phyloP scores from a whole-genome alignment of 2,113 vertebrate species.

The Pluvianellus socialis region DNA sequence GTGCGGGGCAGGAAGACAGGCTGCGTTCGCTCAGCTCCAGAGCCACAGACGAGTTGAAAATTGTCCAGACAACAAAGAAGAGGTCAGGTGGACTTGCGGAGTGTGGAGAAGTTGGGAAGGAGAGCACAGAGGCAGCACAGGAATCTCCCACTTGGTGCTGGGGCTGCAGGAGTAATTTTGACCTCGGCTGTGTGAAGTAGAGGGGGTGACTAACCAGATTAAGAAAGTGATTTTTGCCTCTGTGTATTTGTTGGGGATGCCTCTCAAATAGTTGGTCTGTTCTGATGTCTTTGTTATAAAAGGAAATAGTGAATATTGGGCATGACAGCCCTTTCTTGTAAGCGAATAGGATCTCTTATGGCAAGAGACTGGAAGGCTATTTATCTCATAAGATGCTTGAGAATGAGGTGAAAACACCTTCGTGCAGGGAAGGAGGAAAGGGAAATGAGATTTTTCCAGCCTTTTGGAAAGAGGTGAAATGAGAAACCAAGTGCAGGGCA shows the following conservation, averaged over 20 bases:
- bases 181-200: background rate
- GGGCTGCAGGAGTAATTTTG: background rate
- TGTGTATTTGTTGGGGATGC: background rate
- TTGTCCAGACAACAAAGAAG: background rate
- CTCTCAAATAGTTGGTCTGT: background rate
- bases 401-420: background rate
- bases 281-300: background rate
- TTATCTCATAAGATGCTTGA: background rate
- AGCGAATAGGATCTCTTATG: background rate
- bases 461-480: background rate
- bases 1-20: background rate
- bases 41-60: fast-evolving
- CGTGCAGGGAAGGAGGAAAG: background rate
- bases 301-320: background rate
- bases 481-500: background rate
- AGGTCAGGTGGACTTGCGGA: background rate
- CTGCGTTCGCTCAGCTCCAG: background rate
- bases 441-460: background rate
- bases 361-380: background rate
- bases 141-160: background rate
- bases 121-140: background rate
- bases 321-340: background rate
- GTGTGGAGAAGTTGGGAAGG: background rate
- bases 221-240: background rate
- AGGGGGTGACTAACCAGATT: background rate